Conservation (phyloP, 2,888 invertebrate genomes). For the Megalurothrips usitatus region DNA sequence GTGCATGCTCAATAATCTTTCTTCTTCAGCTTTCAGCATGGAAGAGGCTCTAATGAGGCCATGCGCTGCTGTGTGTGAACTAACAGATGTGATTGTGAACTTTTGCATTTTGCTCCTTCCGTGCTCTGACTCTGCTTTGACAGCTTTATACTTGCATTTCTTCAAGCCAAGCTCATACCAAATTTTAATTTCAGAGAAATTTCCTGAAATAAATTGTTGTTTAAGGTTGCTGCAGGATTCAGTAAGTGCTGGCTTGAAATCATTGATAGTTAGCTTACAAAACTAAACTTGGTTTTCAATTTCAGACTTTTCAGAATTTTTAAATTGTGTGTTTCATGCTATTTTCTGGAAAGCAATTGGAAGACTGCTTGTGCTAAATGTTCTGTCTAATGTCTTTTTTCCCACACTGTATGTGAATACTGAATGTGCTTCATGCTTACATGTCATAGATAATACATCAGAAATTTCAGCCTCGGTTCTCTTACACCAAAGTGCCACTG, state of each 20-base stretch:
- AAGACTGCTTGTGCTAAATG: conserved; percentile 31
- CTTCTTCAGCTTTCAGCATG: not conserved
- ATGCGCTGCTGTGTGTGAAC: not conserved
- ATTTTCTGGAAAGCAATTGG: conserved; percentile 30
- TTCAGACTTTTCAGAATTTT: not conserved
- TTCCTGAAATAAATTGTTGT: no score
- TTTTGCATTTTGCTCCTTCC: not conserved
- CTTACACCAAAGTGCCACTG: no score
- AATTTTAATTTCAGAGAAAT: no score
- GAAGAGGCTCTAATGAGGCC: not conserved
- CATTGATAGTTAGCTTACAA: not conserved
- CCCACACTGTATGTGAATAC: no score
- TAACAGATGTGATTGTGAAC: not conserved
- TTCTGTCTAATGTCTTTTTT: no score
- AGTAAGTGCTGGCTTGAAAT: not conserved
- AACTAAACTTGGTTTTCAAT: not conserved
- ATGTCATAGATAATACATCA: no score
- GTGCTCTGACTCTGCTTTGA: not conserved
- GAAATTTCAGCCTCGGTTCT: no score
- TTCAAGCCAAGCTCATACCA: no score
- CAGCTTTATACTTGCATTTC: no score
- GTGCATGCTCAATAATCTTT: not conserved
- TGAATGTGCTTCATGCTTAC: no score
- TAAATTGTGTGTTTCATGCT: conserved; percentile 25
- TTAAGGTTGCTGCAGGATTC: no score